Evolutionary conservation across 2,113 vertebrate species (phyloP), one percentile per base, ranked within the genome.

Genomic region (Hystrix brachyura): DNA sequence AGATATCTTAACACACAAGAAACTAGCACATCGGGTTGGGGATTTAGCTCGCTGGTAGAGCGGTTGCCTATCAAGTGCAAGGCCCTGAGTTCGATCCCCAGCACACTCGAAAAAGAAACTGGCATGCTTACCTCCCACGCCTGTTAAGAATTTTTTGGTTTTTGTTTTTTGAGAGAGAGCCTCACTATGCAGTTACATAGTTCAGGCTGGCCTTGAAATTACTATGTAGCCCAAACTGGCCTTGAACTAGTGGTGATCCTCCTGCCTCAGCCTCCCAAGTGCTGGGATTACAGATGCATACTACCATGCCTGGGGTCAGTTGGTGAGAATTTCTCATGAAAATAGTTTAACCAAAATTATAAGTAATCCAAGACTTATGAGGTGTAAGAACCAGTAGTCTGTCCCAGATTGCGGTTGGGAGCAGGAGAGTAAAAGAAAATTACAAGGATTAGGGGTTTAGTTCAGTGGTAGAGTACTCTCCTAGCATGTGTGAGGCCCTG

Each of bases 251-350:
- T 78, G 25, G 46, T 32, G 46, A 51, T 51, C 46, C 46, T 78
- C 14, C 46, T 78, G 74, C 43, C 23, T 78, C 46, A 27, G 74
- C 46, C 46, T 51, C 72, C 12, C 46, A 76, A 48, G 48, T 48
- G 46, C 43, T 76, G 46, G 43, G 72, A 76, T 29, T 78, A 78
- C 46, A 78, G 74, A 46, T 78, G 15, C 29, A 14, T 78, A 29
- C 13, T 51, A 78, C 13, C 25, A 78, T 51, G 25, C 25, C 25
- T 51, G 13, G 46, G 46, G 46, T 27, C 46, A 78, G 25, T 51
- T 78, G 74, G 43, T 60, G 88, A 95, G 46, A 87, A 93, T 86
- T 94, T 92, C 65, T 97, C 60, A 94, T 87, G 79, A 97, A 95
- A 89, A 94, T 38, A 94, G 74, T 78, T 78, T 78, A 32, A 78